Evolutionary conservation across 2,113 vertebrate species (phyloP).

Genomic region (Etia nguti): DNA sequence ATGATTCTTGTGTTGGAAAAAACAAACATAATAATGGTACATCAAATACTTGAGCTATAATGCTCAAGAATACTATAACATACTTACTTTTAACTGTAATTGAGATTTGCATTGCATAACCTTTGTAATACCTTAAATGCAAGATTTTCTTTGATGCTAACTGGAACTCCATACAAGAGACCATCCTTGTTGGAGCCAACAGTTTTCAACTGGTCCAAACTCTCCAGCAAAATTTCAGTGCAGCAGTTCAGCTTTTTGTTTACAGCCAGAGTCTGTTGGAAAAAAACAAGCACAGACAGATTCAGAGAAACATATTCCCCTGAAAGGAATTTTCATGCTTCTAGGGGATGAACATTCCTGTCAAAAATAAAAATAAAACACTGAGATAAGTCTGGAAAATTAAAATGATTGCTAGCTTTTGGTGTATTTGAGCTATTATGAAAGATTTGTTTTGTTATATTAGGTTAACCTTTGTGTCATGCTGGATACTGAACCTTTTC

Average conservation of each 20-base stretch:
- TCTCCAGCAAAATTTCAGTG: conserved; percentile 76
- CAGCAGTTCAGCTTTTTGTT: conserved; percentile 79
- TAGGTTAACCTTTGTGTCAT: not conserved
- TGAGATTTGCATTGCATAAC: not conserved
- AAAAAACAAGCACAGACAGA: not conserved
- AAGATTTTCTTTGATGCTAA: conserved; percentile 88
- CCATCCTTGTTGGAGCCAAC: conserved; percentile 54
- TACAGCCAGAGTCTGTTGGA: conserved; percentile 77
- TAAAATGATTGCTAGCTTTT: not conserved
- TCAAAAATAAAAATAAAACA: not conserved
- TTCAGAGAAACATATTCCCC: not conserved
- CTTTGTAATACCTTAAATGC: conserved; percentile 72
- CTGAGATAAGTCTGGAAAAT: not conserved
- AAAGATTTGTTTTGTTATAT: not conserved
- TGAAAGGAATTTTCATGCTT: not conserved
- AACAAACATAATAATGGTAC: not conserved
- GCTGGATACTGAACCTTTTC: conserved; percentile 67
- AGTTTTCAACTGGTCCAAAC: conserved; percentile 75
- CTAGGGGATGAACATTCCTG: not conserved
- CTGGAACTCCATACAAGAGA: conserved; percentile 82
- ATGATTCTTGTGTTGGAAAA: conserved; percentile 67
- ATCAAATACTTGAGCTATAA: not conserved
- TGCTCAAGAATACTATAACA: not conserved
- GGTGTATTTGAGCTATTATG: not conserved
- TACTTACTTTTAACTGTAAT: not conserved